A percentile compares a stretch with the other conserved stretches of the same genome.
Conservation (phyloP, 2,797 vertebrate species). For the Danio jaintianensis region DNA sequence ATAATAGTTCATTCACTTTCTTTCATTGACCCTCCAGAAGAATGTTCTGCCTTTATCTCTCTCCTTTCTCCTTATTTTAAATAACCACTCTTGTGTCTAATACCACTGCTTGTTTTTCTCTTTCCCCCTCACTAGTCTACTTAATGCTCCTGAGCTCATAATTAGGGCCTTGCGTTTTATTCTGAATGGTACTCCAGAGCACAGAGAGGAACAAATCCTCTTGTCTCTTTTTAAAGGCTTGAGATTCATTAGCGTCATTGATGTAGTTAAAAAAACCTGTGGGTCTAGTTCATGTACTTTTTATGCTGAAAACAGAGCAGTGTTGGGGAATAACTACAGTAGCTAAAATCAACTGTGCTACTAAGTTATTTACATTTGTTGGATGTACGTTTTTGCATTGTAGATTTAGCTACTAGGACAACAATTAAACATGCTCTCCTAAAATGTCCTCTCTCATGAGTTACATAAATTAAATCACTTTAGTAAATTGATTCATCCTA, state of each 20-base stretch:
- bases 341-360: too few species aligned
- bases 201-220: conserved; percentile 43
- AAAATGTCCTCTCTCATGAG: background rate
- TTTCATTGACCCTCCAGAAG: background rate
- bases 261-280: background rate
- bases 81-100: conserved; percentile 22
- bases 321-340: background rate
- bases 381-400: background rate
- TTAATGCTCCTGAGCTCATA: conserved; percentile 39
- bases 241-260: conserved; percentile 21
- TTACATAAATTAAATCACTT: background rate
- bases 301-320: background rate
- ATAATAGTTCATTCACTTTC: conserved; percentile 6
- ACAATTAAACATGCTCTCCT: background rate
- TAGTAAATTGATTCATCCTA: too few species aligned
- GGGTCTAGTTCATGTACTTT: background rate
- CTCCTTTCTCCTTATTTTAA: conserved; percentile 28
- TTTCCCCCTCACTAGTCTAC: conserved; percentile 9
- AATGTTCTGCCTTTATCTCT: background rate
- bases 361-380: background rate
- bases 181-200: conserved; percentile 39
- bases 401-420: background rate
- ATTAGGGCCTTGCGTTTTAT: conserved; percentile 37
- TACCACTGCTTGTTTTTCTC: conserved; percentile 6
- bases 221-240: conserved; percentile 10